Evolutionary conservation across 2,797 vertebrate species (phyloP).

Genomic region (Taenioides sp.): DNA sequence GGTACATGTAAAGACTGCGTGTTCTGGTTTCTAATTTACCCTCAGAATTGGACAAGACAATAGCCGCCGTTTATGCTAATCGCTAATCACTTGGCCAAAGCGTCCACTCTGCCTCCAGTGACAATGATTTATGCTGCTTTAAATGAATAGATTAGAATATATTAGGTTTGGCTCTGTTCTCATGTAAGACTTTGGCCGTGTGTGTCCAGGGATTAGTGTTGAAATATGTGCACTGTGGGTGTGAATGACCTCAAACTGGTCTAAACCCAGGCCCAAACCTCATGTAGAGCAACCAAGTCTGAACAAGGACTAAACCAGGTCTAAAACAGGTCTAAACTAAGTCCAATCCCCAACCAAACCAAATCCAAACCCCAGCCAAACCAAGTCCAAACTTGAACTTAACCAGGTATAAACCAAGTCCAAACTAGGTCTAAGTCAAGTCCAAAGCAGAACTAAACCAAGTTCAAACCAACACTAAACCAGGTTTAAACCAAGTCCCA

Average conservation of each 20-base stretch:
- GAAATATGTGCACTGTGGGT: no score
- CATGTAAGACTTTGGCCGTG: neutral
- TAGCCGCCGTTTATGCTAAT: slow-evolving; percentile 27
- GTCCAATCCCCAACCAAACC: neutral
- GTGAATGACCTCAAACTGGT: no score
- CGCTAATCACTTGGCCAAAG: slow-evolving; percentile 4
- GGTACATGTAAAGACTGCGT: slow-evolving; percentile 13
- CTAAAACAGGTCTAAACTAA: neutral
- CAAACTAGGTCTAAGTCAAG: no score
- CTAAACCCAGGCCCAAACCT: no score
- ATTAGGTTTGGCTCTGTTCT: slow-evolving; percentile 9
- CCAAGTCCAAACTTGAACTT: no score
- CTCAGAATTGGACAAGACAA: slow-evolving; percentile 27
- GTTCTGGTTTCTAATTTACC: slow-evolving; percentile 16
- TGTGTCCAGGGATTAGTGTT: neutral
- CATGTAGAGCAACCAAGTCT: no score
- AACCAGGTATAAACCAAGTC: no score
- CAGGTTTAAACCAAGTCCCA: no score
- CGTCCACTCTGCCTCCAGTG: slow-evolving; percentile 12
- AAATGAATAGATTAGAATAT: slow-evolving; percentile 16
- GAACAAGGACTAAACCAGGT: neutral
- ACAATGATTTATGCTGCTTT: slow-evolving; percentile 23
- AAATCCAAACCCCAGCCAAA: no score
- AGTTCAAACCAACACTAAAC: no score
- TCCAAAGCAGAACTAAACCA: no score